Evolutionary conservation across 35 echinoderm and acorn worm genomes (phyloP).

Genomic region (Lytechinus variegatus): DNA sequence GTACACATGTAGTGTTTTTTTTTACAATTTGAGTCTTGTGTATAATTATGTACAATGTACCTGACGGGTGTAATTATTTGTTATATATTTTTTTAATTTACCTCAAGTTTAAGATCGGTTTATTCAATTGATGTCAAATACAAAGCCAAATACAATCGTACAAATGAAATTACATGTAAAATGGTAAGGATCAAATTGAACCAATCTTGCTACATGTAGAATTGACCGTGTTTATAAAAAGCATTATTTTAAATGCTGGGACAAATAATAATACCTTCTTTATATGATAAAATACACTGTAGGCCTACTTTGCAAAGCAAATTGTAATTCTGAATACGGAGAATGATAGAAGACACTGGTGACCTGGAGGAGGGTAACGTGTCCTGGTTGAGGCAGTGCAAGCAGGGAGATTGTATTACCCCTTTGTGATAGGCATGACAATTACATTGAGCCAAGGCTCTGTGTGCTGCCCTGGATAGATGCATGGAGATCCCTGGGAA

Average conservation of each 20-base stretch:
- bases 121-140: no score
- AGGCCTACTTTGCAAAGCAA: not conserved
- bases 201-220: no score
- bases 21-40: no score
- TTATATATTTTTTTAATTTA: not conserved
- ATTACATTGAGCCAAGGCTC: not conserved
- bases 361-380: not conserved
- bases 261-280: no score
- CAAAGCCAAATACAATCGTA: no score
- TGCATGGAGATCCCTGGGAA: not conserved
- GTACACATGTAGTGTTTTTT: no score
- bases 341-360: not conserved
- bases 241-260: no score
- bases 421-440: not conserved
- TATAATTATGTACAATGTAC: no score
- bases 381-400: not conserved
- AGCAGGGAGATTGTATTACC: not conserved
- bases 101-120: not conserved
- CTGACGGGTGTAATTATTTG: not conserved
- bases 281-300: not conserved
- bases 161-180: no score
- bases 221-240: no score
- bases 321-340: not conserved
- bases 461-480: not conserved
- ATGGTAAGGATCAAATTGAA: no score